Evolutionary conservation across 2,797 vertebrate genomes (phyloP).

Genomic region (Nyctalus aviator): DNA sequence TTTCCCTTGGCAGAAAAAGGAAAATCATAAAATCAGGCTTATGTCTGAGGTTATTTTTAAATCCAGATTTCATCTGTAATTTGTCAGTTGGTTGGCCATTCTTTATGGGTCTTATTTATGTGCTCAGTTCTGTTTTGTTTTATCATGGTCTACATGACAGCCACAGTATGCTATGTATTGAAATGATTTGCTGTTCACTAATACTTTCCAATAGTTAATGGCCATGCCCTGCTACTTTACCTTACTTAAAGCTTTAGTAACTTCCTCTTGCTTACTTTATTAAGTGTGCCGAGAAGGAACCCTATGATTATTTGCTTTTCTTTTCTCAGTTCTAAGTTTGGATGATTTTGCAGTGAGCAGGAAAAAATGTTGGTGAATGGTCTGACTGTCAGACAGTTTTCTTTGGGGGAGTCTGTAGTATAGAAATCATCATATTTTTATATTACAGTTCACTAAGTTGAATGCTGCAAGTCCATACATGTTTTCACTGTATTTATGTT

Average conservation of each 20-base stretch:
- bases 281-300: neutral
- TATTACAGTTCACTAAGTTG: neutral
- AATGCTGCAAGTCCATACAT: neutral
- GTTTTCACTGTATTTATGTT: neutral
- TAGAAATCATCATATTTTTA: neutral
- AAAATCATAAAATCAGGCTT: constrained; percentile 25
- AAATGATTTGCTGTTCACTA: neutral
- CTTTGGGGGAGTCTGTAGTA: neutral
- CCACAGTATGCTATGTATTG: neutral
- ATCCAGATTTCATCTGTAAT: neutral
- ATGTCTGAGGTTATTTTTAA: constrained; percentile 29
- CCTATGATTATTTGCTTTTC: neutral
- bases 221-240: neutral
- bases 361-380: neutral
- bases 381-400: neutral
- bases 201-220: neutral
- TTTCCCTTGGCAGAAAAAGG: neutral
- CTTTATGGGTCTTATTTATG: neutral
- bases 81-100: neutral
- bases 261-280: neutral
- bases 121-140: constrained; percentile 3
- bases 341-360: neutral
- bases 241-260: neutral
- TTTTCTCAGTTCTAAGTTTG: neutral
- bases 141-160: neutral